Percentiles rank a stretch among this genome's conserved stretches.
These are phyloP conservation scores for Agrenia bidenticulata DNA, from an alignment of 2,888 invertebrate species.

Conservation along the genomic window DNA sequence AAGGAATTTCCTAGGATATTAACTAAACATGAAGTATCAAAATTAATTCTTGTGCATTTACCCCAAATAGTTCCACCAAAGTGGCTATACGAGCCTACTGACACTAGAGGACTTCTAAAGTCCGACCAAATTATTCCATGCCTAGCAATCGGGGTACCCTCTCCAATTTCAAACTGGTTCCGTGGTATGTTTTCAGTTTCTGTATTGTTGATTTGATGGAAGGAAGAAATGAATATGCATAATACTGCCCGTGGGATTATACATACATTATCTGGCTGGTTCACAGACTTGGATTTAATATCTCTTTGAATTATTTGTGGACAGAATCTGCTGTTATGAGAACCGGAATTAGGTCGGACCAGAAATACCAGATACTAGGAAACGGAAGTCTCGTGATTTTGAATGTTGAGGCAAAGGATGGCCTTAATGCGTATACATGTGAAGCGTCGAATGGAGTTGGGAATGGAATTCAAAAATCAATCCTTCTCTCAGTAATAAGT, in stretches of 20 bases:
- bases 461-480: slow-evolving; percentile 56
- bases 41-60: slow-evolving; percentile 13
- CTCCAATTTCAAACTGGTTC: slow-evolving; percentile 55
- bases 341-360: slow-evolving; percentile 40
- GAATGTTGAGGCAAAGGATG: slow-evolving; percentile 52
- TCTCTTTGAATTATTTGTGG: slow-evolving; percentile 18
- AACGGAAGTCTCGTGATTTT: slow-evolving; percentile 48
- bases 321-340: slow-evolving; percentile 41
- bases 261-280: not conserved
- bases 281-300: slow-evolving; percentile 9
- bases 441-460: slow-evolving; percentile 57
- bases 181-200: slow-evolving; percentile 29
- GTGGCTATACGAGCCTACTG: slow-evolving; percentile 56
- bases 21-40: slow-evolving; percentile 5
- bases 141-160: slow-evolving; percentile 56
- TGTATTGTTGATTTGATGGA: not conserved
- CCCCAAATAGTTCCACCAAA: slow-evolving; percentile 56
- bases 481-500: slow-evolving; percentile 57
- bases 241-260: slow-evolving; percentile 9
- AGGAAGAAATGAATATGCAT: slow-evolving; percentile 17
- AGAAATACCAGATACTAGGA: slow-evolving; percentile 39
- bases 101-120: slow-evolving; percentile 55
- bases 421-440: slow-evolving; percentile 57
- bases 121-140: slow-evolving; percentile 55
- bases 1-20: slow-evolving; percentile 18